phyloP scores from a whole-genome alignment of 2,888 invertebrate species.

The Cheilosia impressa region DNA sequence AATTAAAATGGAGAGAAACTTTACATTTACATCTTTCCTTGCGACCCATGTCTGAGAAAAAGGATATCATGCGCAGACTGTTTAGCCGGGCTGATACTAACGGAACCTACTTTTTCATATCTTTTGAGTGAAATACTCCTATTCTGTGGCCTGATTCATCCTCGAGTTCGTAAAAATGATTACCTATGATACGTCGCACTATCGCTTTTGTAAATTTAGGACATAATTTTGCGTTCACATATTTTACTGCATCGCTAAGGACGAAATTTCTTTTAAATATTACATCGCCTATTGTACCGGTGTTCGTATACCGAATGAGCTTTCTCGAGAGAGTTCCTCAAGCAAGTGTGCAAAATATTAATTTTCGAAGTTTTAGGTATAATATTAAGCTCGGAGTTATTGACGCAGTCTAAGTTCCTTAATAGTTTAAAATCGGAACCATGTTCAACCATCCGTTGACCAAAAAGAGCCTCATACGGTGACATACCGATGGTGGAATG shows the following conservation, averaged over 20 bases:
- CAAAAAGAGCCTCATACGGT: conserved; percentile 24
- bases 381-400: too few species aligned
- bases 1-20: too few species aligned
- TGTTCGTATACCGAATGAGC: neutral
- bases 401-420: neutral
- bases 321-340: too few species aligned
- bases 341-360: too few species aligned
- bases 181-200: neutral
- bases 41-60: too few species aligned
- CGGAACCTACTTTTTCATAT: too few species aligned
- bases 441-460: conserved; percentile 19
- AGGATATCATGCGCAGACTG: too few species aligned
- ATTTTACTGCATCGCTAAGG: neutral
- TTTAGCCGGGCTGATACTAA: too few species aligned
- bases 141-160: too few species aligned
- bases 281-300: neutral
- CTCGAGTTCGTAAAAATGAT: neutral
- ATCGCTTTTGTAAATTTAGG: neutral
- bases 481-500: conserved; percentile 16
- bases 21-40: too few species aligned
- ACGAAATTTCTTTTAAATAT: neutral
- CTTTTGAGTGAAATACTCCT: too few species aligned
- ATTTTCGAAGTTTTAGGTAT: too few species aligned
- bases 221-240: neutral
- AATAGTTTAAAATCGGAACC: neutral